A percentile compares a stretch with the other conserved stretches of the same genome.
phyloP scores from a whole-genome alignment of 2,888 invertebrate genomes.

The Hyles lineata region DNA sequence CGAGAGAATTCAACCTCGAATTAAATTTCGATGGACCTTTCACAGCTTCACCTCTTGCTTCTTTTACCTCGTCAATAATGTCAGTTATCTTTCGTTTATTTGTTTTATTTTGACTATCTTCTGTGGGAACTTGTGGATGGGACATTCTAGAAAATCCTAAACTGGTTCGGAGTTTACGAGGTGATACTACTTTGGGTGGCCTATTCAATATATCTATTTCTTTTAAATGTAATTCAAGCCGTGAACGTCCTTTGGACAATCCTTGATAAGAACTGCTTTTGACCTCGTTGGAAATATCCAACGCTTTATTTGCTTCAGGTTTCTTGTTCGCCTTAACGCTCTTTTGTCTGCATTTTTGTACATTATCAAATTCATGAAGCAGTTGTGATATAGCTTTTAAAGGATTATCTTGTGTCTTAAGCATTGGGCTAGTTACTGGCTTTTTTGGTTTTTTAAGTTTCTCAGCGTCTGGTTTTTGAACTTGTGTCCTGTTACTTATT shows the following conservation, averaged over 20 bases:
- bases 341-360: constrained; percentile 64
- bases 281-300: constrained; percentile 42
- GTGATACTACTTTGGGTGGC: constrained; percentile 34
- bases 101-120: constrained; percentile 46
- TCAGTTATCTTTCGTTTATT: constrained; percentile 62
- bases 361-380: constrained; percentile 70
- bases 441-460: constrained; percentile 55
- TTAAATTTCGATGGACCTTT: constrained; percentile 66
- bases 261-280: constrained; percentile 48
- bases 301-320: constrained; percentile 43
- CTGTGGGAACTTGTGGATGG: constrained; percentile 40
- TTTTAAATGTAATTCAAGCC: constrained; percentile 54
- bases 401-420: constrained; percentile 62
- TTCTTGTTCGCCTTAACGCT: constrained; percentile 51
- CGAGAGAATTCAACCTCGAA: constrained; percentile 68
- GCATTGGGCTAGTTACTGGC: constrained; percentile 39
- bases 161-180: constrained; percentile 40
- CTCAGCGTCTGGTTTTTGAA: constrained; percentile 49
- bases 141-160: background rate
- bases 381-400: constrained; percentile 75
- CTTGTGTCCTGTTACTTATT: constrained; percentile 61
- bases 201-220: constrained; percentile 42
- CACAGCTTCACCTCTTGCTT: constrained; percentile 78
- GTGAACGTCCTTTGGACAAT: constrained; percentile 50
- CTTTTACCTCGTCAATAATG: constrained; percentile 73